phyloP scores from a whole-genome alignment of 1,140 invertebrate genomes.

The Phortica variegata region DNA sequence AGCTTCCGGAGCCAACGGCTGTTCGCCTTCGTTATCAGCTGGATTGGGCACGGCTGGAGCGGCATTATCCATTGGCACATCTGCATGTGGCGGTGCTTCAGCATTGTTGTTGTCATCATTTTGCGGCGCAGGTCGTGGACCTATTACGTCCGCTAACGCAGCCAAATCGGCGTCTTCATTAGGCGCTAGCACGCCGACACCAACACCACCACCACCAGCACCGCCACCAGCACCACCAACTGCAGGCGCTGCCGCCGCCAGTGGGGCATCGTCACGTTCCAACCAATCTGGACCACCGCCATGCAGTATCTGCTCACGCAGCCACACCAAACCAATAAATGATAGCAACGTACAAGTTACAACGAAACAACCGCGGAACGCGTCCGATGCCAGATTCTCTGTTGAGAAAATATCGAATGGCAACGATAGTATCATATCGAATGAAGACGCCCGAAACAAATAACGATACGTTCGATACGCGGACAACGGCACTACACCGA shows the following conservation, averaged over 20 bases:
- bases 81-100: slow-evolving; percentile 27
- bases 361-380: slow-evolving; percentile 95
- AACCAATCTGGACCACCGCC: slow-evolving; percentile 96
- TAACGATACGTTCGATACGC: slow-evolving; percentile 95
- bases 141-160: slow-evolving; percentile 9
- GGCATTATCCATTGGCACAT: slow-evolving; percentile 37
- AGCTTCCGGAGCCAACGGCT: slow-evolving; percentile 14
- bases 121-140: slow-evolving; percentile 47
- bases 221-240: slow-evolving; percentile 37
- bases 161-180: slow-evolving; percentile 41
- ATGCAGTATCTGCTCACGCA: slow-evolving; percentile 96
- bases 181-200: slow-evolving; percentile 21
- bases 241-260: slow-evolving; percentile 35
- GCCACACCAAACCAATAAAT: slow-evolving; percentile 96
- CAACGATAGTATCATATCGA: slow-evolving; percentile 80
- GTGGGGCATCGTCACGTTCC: slow-evolving; percentile 65
- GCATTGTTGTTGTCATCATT: slow-evolving; percentile 44
- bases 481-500: slow-evolving; percentile 94
- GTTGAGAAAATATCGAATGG: slow-evolving; percentile 91
- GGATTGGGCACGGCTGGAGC: slow-evolving; percentile 28
- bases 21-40: slow-evolving; percentile 26
- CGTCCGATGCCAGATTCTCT: slow-evolving; percentile 90
- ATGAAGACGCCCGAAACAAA: slow-evolving; percentile 86
- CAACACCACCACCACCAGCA: slow-evolving; percentile 19
- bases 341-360: slow-evolving; percentile 95